Evolutionary conservation across 1,140 invertebrate genomes (phyloP), one percentile per base, ranked within the genome.

Genomic region (Sitobion miscanthi): DNA sequence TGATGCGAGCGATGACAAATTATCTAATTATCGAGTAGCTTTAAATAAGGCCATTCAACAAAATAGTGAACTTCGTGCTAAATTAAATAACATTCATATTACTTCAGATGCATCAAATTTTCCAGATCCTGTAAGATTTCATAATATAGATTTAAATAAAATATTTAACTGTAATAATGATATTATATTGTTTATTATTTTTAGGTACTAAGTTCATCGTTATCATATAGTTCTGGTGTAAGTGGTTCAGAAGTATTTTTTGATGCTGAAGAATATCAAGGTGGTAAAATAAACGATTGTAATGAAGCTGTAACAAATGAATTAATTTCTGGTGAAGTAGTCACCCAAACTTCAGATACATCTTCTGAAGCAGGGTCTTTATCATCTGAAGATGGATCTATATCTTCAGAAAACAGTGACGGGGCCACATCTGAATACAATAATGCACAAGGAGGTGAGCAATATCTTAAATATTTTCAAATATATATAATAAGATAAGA

Each of bases 221-320:
- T 97, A 87, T 97, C 97, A 94, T 97, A 97, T 95, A 97, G 97
- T 94, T 97, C 97, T 77, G 97, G 97, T 20, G 96, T 97, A n/a
- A 97, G 97, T 93, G 96, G 97, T n/a, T 97, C 97, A 0, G 97
- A 98, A 82, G 90, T 94, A 95, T 98, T 97, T 95, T 98, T 97
- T 95, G 97, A 98, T 95, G 97, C 97, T n/a, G 97, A 97, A 95
- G 97, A 98, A 93, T 94, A 95, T 77, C 94, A 45, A 94, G 94
- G 89, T 93, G 89, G 92, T 89, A 91, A 89, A 82, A 94, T 83
- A 5, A 89, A 91, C 20, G 93, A 93, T 47, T 88, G 38, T 49
- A 94, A 93, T 38, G 91, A 93, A 86, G 42, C 77, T 86, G 49
- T 88, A 21, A 57, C 52, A 77, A 94, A 94, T 88, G 88, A 93